phyloP scores from a whole-genome alignment of 2,797 vertebrate genomes.

The Percopsis omiscomaycus region DNA sequence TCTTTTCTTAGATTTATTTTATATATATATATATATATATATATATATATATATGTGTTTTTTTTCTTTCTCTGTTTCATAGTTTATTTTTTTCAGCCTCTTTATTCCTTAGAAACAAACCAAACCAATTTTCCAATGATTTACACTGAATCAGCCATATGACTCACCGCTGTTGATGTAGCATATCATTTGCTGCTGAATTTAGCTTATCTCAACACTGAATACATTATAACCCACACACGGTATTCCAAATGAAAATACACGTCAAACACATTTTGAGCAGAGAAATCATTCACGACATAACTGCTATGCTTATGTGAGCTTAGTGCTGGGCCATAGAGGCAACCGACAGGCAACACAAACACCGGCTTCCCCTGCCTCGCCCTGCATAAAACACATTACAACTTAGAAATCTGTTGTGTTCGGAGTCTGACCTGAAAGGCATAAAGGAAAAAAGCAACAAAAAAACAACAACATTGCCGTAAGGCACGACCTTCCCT shows the following conservation, averaged over 20 bases:
- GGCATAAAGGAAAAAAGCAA: conserved; percentile 7
- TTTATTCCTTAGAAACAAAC: background rate
- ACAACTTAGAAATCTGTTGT: conserved; percentile 31
- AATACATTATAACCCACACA: conserved; percentile 53
- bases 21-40: too few relatives aligned
- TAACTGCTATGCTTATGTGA: too few relatives aligned
- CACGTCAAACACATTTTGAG: conserved; percentile 14
- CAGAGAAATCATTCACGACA: too few relatives aligned
- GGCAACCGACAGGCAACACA: background rate
- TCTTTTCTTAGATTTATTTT: background rate
- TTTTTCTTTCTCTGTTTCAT: background rate
- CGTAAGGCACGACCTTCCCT: conserved; percentile 66
- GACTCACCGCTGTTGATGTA: conserved; percentile 20
- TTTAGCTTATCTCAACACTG: conserved; percentile 33
- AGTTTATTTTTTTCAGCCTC: background rate
- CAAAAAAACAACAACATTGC: conserved; percentile 27
- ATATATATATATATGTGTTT: background rate
- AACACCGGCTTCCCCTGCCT: conserved; percentile 27
- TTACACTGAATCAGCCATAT: conserved; percentile 23
- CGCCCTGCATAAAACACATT: conserved; percentile 28
- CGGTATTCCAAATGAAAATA: conserved; percentile 60
- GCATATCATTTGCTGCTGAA: conserved; percentile 29
- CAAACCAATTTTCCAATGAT: background rate
- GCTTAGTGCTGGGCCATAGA: too few relatives aligned
- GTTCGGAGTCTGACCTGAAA: conserved; percentile 47